Base-by-base conservation (phyloP, 2,888 invertebrate species). In the Agrochola circellaris region DNA sequence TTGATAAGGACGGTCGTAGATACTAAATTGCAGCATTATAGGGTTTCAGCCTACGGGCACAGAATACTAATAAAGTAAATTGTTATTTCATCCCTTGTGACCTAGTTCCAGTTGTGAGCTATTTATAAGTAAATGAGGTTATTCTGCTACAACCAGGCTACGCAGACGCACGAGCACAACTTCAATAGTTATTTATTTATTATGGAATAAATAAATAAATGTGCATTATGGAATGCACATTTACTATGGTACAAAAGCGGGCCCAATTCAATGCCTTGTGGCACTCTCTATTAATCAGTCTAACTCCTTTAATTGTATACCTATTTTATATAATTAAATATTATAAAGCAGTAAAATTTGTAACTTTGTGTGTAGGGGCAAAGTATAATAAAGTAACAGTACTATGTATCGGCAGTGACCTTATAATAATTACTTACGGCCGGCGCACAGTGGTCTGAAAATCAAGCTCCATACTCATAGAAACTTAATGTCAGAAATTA, bases 41-140 rank as follows among this genome's bases (percentile, higher is more conserved):
- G 34, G 42, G 62, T 54, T 82, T 72, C 72, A 56, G 45, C 15
- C 38, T 26, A 51, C 56, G 17, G 23, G 48, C 61, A 48, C 30
- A 56, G 78, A 69, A 77, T 62, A 62, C 51, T 51, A 66, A 58
- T 58, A 70, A 61, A 56, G 38, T 13, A 66, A 70, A 80, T 77
- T 54, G 83, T 81, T 67, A 66, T 77, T 69, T 67, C 58, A 83
- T 78, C 61, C 80, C 34, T n/a, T 70, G 56, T 83, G 80, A 70
- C 83, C 83, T 77, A 83, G 71, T 67, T 83, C 15, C 34, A 77
- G 78, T 15, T 2, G 56, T 62, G 66, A 45, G 83, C 78, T 83
- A 67, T 81, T 67, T 83, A 83, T 67, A 62, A 20, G n/a, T 58
- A 81, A 83, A 67, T 70, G 60, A 83, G 70, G 61, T 70, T 66